Evolutionary conservation across 2,797 vertebrate species (phyloP).

Genomic region (Trichosurus vulpecula): DNA sequence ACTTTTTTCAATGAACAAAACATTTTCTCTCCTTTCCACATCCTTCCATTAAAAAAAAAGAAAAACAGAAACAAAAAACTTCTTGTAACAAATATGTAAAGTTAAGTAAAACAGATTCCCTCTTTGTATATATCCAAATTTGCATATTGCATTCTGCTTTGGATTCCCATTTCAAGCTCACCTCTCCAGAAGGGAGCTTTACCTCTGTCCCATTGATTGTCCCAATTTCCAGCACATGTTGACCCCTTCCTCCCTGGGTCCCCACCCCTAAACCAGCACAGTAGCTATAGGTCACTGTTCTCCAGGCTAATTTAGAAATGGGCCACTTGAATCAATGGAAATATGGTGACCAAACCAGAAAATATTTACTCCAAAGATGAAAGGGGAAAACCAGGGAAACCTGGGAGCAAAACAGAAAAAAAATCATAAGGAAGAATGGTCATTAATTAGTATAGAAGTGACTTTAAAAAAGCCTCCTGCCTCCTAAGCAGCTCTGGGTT

Average conservation of each 20-base stretch:
- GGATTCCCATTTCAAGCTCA: background rate
- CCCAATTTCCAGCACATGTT: background rate
- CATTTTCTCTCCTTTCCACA: background rate
- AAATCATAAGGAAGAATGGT: background rate
- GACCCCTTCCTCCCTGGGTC: background rate
- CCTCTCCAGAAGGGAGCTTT: background rate
- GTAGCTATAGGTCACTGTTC: background rate
- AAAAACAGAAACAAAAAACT: background rate
- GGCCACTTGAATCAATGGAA: background rate
- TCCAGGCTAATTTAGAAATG: background rate
- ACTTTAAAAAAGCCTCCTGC: background rate
- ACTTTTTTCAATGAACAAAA: background rate
- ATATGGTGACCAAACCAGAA: background rate
- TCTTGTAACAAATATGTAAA: background rate
- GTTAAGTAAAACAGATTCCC: background rate
- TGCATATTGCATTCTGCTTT: background rate
- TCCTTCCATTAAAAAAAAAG: background rate
- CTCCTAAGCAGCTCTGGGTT: background rate
- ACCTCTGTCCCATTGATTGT: background rate
- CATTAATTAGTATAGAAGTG: background rate
- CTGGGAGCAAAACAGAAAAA: background rate
- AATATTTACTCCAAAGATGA: background rate
- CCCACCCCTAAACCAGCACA: background rate
- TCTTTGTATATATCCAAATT: background rate
- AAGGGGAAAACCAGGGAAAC: background rate